phyloP scores from a whole-genome alignment of 1,140 invertebrate species.

The Conus ventricosus region DNA sequence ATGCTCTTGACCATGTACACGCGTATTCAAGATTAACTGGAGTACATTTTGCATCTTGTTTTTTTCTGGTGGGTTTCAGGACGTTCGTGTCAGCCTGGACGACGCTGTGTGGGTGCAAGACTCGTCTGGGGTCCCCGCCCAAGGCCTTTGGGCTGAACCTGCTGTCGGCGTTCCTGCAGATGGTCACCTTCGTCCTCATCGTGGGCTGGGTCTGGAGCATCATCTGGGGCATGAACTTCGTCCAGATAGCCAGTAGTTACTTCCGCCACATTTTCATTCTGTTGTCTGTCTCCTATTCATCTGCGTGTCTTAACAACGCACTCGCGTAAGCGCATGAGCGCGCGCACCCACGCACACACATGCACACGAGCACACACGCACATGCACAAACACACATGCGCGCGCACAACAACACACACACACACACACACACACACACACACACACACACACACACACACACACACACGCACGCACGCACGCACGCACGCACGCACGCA shows the following conservation, averaged over 20 bases:
- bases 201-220: slow-evolving; percentile 79
- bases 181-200: slow-evolving; percentile 75
- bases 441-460: no score
- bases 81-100: slow-evolving; percentile 75
- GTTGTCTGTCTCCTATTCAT: not conserved
- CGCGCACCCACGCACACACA: no score
- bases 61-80: slow-evolving; percentile 59
- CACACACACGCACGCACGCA: no score
- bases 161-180: slow-evolving; percentile 74
- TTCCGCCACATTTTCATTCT: not conserved
- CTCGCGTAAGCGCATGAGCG: not conserved
- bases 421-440: no score
- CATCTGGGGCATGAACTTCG: slow-evolving; percentile 77
- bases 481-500: no score
- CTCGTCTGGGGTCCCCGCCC: slow-evolving; percentile 67
- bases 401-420: no score
- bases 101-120: slow-evolving; percentile 75
- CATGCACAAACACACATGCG: no score
- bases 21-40: no score
- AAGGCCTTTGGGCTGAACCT: slow-evolving; percentile 75
- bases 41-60: not conserved
- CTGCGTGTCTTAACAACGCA: not conserved
- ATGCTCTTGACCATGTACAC: no score
- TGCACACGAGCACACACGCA: no score
- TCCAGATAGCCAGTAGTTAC: slow-evolving; percentile 69